phyloP scores from a whole-genome alignment of 2,888 invertebrate genomes.

The Camptogramma bilineatum region DNA sequence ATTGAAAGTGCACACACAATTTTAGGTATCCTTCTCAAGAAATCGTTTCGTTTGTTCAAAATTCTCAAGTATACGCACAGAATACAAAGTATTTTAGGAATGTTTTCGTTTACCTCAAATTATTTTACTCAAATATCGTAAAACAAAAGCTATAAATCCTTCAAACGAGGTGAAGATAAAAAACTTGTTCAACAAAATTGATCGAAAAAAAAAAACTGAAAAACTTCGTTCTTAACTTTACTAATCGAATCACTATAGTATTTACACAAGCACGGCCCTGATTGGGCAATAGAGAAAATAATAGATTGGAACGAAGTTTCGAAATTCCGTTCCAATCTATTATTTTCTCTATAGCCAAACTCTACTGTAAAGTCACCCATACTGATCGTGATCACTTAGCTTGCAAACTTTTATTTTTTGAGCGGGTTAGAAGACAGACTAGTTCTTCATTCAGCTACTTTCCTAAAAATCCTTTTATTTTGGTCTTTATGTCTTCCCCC shows the following conservation, averaged over 20 bases:
- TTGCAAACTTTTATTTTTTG: too few relatives aligned
- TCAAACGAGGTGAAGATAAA: constrained; percentile 1
- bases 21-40: background rate
- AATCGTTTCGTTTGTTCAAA: background rate
- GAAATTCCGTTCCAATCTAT: too few relatives aligned
- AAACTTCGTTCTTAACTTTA: background rate
- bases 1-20: background rate
- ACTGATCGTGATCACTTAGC: too few relatives aligned
- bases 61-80: background rate
- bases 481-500: background rate
- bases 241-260: too few relatives aligned
- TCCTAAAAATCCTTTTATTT: background rate
- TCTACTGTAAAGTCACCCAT: too few relatives aligned
- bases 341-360: background rate
- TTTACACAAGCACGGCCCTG: too few relatives aligned
- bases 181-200: background rate
- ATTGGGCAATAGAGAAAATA: background rate
- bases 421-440: background rate
- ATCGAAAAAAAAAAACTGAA: background rate
- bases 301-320: too few relatives aligned
- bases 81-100: constrained; percentile 1
- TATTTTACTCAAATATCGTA: background rate
- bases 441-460: background rate
- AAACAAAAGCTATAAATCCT: background rate
- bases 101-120: background rate